These are phyloP conservation scores for Dermolepida albohirtum DNA, from an alignment of 2,888 invertebrate genomes.

Conservation along the genomic window DNA sequence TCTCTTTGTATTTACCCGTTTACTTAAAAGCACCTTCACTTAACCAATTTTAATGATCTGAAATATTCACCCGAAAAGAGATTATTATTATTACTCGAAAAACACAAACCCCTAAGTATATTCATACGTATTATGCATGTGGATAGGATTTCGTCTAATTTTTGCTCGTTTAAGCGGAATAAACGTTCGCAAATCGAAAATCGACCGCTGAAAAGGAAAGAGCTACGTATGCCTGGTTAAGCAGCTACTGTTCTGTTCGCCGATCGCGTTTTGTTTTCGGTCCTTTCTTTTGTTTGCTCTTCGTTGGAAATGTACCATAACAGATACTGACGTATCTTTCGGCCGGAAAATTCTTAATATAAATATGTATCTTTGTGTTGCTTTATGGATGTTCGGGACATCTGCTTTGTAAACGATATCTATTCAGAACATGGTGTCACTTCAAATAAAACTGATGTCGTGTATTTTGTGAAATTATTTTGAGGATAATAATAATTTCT, in stretches of 20 bases:
- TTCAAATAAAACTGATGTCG: constrained; percentile 24
- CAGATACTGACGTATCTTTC: constrained; percentile 48
- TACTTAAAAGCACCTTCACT: constrained; percentile 6
- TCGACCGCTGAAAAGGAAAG: constrained; percentile 54
- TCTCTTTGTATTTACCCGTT: constrained; percentile 47
- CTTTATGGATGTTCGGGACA: constrained; percentile 10
- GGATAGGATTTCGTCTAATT: constrained; percentile 54
- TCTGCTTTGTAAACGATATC: constrained; percentile 34
- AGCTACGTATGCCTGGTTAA: constrained; percentile 55
- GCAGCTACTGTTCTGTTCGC: constrained; percentile 51
- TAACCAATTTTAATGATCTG: neutral
- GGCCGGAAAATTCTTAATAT: constrained; percentile 42
- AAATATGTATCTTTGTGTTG: constrained; percentile 41
- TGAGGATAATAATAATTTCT: too few relatives aligned
- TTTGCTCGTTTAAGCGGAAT: constrained; percentile 59
- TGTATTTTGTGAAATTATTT: constrained; percentile 9
- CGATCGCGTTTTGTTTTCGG: constrained; percentile 54
- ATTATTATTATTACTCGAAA: constrained; percentile 3
- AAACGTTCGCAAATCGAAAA: constrained; percentile 58
- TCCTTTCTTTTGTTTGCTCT: constrained; percentile 45
- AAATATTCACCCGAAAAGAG: neutral
- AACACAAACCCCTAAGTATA: neutral
- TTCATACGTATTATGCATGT: constrained; percentile 1
- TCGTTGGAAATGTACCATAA: constrained; percentile 42
- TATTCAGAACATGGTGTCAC: constrained; percentile 16